Conservation (phyloP, 2,797 vertebrate species). For the Nyctalus aviator region DNA sequence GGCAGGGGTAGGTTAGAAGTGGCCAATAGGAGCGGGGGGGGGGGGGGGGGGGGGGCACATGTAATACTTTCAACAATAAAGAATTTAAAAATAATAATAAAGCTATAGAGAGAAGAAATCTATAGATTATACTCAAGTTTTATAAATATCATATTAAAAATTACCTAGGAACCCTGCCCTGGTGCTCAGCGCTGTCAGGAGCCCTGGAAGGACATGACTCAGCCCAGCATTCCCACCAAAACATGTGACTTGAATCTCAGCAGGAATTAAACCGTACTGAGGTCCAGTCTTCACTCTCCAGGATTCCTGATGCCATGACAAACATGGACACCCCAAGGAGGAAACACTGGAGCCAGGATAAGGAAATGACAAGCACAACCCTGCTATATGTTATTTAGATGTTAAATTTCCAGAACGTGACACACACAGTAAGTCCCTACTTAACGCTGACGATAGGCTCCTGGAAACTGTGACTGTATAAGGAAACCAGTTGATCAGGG, state of each 20-base stretch:
- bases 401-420: neutral
- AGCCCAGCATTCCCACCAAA: neutral
- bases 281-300: neutral
- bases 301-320: fast-evolving
- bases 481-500: neutral
- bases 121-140: neutral
- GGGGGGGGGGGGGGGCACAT: no score
- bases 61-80: no score
- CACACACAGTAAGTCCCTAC: neutral
- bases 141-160: neutral
- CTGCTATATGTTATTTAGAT: neutral
- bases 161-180: neutral
- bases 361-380: neutral
- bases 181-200: neutral
- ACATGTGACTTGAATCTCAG: neutral
- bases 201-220: neutral
- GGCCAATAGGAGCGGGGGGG: no score
- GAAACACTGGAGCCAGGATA: neutral
- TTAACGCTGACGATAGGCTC: neutral
- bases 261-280: neutral
- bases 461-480: neutral
- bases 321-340: neutral
- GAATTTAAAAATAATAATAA: no score
- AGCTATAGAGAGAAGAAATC: neutral
- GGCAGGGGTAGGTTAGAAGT: no score